Percentiles rank a stretch among this genome's conserved stretches.
phyloP scores from a whole-genome alignment of 1,140 invertebrate genomes.

The Zaprionus camerounensis region DNA sequence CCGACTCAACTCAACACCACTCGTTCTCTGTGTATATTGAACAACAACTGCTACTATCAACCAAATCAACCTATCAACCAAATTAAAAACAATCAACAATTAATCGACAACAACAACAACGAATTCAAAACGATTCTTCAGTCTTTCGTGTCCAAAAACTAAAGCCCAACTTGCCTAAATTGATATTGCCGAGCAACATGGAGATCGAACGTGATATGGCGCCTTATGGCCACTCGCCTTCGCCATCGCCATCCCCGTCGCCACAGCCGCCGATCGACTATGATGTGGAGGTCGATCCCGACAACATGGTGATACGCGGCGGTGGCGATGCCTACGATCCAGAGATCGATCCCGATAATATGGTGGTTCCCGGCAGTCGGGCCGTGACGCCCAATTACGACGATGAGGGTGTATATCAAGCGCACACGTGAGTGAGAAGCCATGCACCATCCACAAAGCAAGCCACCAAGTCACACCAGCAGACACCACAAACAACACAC shows the following conservation, averaged over 20 bases:
- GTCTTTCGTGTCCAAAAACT: constrained; percentile 83
- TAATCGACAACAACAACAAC: constrained; percentile 39
- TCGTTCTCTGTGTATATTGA: constrained; percentile 62
- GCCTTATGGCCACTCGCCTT: constrained; percentile 50
- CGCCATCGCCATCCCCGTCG: constrained; percentile 76
- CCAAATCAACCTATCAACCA: constrained; percentile 36
- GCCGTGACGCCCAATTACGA: constrained; percentile 76
- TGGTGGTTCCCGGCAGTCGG: constrained; percentile 80
- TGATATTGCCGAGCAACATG: constrained; percentile 79
- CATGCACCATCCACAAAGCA: constrained; percentile 17
- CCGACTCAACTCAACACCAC: constrained; percentile 46
- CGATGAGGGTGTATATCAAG: constrained; percentile 77
- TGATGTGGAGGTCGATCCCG: constrained; percentile 82
- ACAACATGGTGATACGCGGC: constrained; percentile 80
- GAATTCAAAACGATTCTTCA: constrained; percentile 38
- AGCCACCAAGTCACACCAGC: constrained; percentile 23
- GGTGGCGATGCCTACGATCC: constrained; percentile 71
- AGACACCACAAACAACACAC: constrained; percentile 35
- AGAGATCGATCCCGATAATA: constrained; percentile 80
- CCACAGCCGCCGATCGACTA: constrained; percentile 76
- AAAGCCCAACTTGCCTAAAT: constrained; percentile 82
- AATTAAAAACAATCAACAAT: constrained; percentile 11
- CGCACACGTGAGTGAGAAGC: constrained; percentile 82
- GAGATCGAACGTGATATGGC: constrained; percentile 65
- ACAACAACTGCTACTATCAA: constrained; percentile 39